A percentile compares a stretch with the other conserved stretches of the same genome.
These are phyloP conservation scores for Hypena proboscidalis DNA, from an alignment of 2,888 invertebrate genomes.

Conservation along the genomic window DNA sequence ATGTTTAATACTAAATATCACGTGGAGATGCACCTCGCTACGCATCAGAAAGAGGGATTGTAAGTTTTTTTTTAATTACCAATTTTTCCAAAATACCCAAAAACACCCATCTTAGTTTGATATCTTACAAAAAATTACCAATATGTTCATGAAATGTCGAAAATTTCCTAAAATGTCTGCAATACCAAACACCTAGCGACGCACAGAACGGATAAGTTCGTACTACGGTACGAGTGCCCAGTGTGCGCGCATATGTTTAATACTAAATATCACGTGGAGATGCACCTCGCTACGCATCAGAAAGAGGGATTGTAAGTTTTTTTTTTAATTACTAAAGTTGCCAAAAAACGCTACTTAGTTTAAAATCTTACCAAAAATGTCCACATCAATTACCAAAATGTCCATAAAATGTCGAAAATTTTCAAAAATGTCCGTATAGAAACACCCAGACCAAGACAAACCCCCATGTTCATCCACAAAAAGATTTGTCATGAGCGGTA, in stretches of 20 bases:
- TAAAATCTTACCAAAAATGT: too few relatives aligned
- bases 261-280: constrained; percentile 72
- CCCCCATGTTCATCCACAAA: too few relatives aligned
- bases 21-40: constrained; percentile 69
- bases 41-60: constrained; percentile 58
- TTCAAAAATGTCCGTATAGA: too few relatives aligned
- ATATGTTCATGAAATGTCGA: too few relatives aligned
- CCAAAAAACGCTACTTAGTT: too few relatives aligned
- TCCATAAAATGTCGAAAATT: too few relatives aligned
- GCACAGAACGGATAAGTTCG: constrained; percentile 57
- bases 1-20: constrained; percentile 79
- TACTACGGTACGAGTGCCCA: constrained; percentile 74
- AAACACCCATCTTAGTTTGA: too few relatives aligned
- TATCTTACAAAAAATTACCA: too few relatives aligned
- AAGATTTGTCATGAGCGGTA: too few relatives aligned
- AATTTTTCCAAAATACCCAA: not conserved
- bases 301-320: constrained; percentile 41
- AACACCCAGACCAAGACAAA: too few relatives aligned
- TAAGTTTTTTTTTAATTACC: constrained; percentile 30
- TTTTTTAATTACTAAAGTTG: not conserved
- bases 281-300: constrained; percentile 73
- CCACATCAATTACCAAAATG: too few relatives aligned
- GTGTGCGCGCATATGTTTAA: constrained; percentile 80
- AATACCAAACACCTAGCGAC: constrained; percentile 61
- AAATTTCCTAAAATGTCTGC: too few relatives aligned